A percentile compares a stretch with the other conserved stretches of the same genome.
These are phyloP conservation scores for Ophiodon elongatus DNA, from an alignment of 2,113 vertebrate species.

Conservation along the genomic window DNA sequence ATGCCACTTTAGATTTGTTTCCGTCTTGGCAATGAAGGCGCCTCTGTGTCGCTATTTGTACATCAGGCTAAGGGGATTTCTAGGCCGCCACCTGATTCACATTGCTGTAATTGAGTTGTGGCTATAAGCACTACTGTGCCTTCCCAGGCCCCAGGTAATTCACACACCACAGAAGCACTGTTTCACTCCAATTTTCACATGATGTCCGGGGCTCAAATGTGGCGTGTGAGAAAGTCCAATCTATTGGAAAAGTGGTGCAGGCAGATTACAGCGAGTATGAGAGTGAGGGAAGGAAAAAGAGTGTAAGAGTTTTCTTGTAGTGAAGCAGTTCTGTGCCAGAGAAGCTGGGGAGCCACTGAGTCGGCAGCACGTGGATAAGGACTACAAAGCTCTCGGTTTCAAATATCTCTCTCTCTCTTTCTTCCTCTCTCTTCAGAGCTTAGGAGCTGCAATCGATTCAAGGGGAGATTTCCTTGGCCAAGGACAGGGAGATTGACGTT, in stretches of 20 bases:
- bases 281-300: constrained; percentile 58
- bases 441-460: constrained; percentile 75
- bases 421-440: constrained; percentile 63
- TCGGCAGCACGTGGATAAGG: constrained; percentile 78
- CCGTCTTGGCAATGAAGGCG: constrained; percentile 64
- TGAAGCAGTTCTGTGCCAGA: constrained; percentile 57
- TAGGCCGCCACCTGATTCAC: constrained; percentile 78
- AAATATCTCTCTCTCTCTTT: constrained; percentile 70
- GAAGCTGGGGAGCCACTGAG: constrained; percentile 68
- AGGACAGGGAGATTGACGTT: constrained; percentile 77
- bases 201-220: constrained; percentile 59
- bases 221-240: constrained; percentile 63
- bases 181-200: constrained; percentile 79
- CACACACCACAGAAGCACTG: constrained; percentile 75
- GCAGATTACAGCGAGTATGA: constrained; percentile 60
- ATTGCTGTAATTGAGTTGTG: constrained; percentile 82
- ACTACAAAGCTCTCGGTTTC: constrained; percentile 74
- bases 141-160: constrained; percentile 75
- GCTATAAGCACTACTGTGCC: constrained; percentile 71
- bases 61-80: constrained; percentile 76
- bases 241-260: constrained; percentile 60
- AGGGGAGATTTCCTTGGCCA: constrained; percentile 71
- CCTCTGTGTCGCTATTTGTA: constrained; percentile 71
- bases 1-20: constrained; percentile 62
- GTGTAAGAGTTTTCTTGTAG: constrained; percentile 68